Evolutionary conservation across 2,888 invertebrate genomes (phyloP).

Genomic region (Aleiodes alternator): DNA sequence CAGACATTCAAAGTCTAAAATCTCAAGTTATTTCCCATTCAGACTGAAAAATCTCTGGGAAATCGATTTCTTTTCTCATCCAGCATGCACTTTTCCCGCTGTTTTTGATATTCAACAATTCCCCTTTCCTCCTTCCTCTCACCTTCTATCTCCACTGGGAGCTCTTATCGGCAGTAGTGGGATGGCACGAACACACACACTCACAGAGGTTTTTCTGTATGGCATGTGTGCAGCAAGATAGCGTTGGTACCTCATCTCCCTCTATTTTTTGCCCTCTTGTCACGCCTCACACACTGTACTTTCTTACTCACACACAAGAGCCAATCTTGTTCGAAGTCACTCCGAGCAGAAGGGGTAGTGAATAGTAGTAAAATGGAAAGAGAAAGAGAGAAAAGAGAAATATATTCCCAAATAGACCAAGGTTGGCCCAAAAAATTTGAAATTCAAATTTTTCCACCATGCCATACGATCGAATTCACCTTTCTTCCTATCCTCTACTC

Average conservation of each 20-base stretch:
- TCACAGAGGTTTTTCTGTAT: neutral
- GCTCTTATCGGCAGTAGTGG: constrained; percentile 28
- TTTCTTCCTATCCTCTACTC: constrained; percentile 23
- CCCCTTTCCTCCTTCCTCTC: neutral
- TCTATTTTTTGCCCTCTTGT: constrained; percentile 13
- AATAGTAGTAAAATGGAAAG: neutral
- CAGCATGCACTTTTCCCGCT: constrained; percentile 9
- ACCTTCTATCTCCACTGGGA: neutral
- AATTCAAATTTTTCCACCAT: constrained; percentile 57
- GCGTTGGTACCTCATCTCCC: constrained; percentile 9
- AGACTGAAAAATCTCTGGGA: neutral
- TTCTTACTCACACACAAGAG: constrained; percentile 17
- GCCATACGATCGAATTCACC: constrained; percentile 37
- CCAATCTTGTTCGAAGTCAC: constrained; percentile 29
- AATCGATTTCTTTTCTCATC: constrained; percentile 39
- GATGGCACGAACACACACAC: constrained; percentile 13
- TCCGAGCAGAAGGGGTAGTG: neutral
- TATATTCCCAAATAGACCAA: constrained; percentile 56
- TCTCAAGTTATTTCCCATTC: no score
- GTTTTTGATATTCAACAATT: neutral
- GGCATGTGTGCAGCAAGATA: constrained; percentile 17
- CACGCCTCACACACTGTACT: constrained; percentile 4
- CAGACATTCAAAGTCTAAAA: no score
- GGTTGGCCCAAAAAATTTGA: constrained; percentile 59
- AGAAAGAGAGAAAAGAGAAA: constrained; percentile 23